Evolutionary conservation across 2,888 invertebrate genomes (phyloP), one percentile per base, ranked within the genome.

Genomic region (Pherbina coryleti): DNA sequence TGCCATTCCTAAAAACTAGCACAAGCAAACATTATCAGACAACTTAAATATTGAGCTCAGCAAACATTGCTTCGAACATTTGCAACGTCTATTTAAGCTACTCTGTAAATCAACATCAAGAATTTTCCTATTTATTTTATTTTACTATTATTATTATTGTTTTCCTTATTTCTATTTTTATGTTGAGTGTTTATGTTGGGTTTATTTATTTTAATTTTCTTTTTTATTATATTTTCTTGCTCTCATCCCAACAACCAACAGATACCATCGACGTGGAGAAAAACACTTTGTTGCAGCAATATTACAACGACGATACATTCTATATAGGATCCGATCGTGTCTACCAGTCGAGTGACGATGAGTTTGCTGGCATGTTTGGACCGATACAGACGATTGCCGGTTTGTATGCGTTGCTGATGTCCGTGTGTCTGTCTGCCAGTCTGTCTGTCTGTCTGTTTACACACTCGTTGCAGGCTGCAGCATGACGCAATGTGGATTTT

Each of bases 361-460:
- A 89, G 76, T 89, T 89, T 70, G 89, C 89, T 19, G 89, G 89
- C 79, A 86, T 89, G 85, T 89, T 87, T 83, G 89, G 89, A 79
- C 89, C 90, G 72, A 84, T 89, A 69, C 88, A 89, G 84, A 88
- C 86, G 72, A 87, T 89, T 75, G 89, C 89, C 80, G 89, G 89
- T 89, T 85, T 80, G 89, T 89, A 84, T 75, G 31, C 14, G 17
- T 34, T n/a, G 37, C 11, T 34, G 9, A 9, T 25, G 37, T 55
- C 37, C 8, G 1, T 44, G n/a, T 37, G 67, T 22, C 44, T 8
- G 14, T n/a, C 5, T 66, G 22, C n/a, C n/a, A n/a, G n/a, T 19
- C 64, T 4, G 37, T 37, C 37, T 19, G 34, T 22, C 67, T 19
- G 4, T 11, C 19, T 31, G 31, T n/a, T 66, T 19, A 17, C 25